Base-by-base conservation (phyloP, 2,888 invertebrate species). In the Erebia palarica region DNA sequence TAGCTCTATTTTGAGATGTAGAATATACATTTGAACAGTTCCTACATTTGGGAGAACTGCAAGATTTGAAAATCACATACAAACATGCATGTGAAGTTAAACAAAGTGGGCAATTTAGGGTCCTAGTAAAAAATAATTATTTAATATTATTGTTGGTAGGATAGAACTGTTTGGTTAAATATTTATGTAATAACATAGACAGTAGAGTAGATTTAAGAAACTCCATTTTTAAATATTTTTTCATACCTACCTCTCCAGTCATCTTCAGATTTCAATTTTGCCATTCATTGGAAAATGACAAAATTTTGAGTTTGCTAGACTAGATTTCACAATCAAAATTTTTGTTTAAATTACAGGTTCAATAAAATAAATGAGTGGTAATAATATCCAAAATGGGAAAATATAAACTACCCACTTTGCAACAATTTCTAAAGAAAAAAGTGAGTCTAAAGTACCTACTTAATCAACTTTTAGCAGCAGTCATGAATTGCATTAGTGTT, bases 401-500 rank as follows among this genome's bases (percentile, higher is more conserved):
- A 71, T 87, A 75, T 77, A 84, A 84, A 78, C 85, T 90, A 84
- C 88, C 88, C 51, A 82, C 84, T 21, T 82, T 86, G 11, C 75
- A 83, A 75, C 73, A 87, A 77, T 85, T 90, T 81, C 78, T 91
- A 2, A 70, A 79, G 65, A 87, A 84, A 81, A 91, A 91, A 86
- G 91, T 90, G 82, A 21, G 67, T 44, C 42, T 7, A 3, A 42
- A 1, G 3, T 42, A 42, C 9, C 9, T 9, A 42, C 42, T 10
- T 44, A 44, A 10, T 44, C 11, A 9, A 8, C 44, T 44, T 8
- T 9, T 11, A 47, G 47, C 11, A 47, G 47, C 47, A 47, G 10
- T 11, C 47, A 47, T 27, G 27, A 27, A 27, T 27, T 27, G 2
- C 27, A 27, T 27, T 27, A 27, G 27, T 27, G 27, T 27, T 27